A percentile compares a stretch with the other conserved stretches of the same genome.
Evolutionary conservation across 2,797 vertebrate species (phyloP).

Genomic region (Coregonus suidteri): DNA sequence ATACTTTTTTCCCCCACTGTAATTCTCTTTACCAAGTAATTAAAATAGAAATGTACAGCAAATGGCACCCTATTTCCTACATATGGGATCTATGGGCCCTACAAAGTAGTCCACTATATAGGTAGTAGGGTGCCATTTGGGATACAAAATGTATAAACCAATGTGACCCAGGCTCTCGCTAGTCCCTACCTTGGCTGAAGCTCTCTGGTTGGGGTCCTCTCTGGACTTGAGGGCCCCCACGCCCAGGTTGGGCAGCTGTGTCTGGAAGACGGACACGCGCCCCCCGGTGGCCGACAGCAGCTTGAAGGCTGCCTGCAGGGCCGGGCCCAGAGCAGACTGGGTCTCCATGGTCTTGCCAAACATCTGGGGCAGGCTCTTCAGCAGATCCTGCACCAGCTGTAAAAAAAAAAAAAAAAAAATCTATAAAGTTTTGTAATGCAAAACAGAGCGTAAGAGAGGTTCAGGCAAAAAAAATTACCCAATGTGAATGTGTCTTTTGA

Average conservation of each 20-base stretch:
- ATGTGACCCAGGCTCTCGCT: not conserved
- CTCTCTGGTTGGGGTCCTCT: conserved; percentile 91
- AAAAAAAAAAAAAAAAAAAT: conserved; percentile 34
- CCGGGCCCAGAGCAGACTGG: conserved; percentile 91
- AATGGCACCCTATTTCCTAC: no score
- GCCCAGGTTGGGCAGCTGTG: conserved; percentile 90
- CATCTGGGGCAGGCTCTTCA: conserved; percentile 89
- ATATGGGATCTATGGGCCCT: not conserved
- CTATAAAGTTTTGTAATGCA: not conserved
- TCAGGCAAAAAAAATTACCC: not conserved
- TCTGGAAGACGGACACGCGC: conserved; percentile 93
- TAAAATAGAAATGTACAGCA: no score
- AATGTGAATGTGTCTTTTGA: not conserved
- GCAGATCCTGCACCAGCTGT: conserved; percentile 93
- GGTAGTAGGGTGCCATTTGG: not conserved
- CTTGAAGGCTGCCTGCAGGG: conserved; percentile 92
- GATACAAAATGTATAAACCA: not conserved
- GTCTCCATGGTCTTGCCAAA: conserved; percentile 94
- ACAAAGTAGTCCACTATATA: not conserved
- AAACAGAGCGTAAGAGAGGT: not conserved
- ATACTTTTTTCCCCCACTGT: no score
- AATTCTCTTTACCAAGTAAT: no score
- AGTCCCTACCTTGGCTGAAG: conserved; percentile 84
- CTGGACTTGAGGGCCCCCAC: conserved; percentile 88
- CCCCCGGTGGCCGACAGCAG: conserved; percentile 93